These are phyloP conservation scores for Bombus cullumanus DNA, from an alignment of 1,140 invertebrate species.

Conservation along the genomic window DNA sequence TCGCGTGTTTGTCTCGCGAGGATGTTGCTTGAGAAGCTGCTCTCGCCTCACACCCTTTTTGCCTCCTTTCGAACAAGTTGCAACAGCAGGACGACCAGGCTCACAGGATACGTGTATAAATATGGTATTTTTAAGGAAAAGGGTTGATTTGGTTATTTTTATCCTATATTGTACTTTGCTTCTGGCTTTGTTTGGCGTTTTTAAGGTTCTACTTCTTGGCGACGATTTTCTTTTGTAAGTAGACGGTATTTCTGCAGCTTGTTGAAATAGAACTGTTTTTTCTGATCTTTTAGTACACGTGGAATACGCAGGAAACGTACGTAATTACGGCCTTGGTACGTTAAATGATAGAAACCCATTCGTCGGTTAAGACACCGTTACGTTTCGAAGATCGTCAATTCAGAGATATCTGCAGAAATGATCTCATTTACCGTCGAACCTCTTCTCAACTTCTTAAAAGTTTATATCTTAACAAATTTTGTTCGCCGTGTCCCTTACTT, in stretches of 20 bases:
- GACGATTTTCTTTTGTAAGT: not conserved
- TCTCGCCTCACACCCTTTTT: not conserved
- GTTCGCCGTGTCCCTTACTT: too few relatives aligned
- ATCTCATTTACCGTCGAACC: too few relatives aligned
- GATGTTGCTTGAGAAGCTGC: constrained; percentile 27
- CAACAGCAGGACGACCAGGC: not conserved
- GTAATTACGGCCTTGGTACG: too few relatives aligned
- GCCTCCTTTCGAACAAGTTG: not conserved
- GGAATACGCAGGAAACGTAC: too few relatives aligned
- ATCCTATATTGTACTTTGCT: not conserved
- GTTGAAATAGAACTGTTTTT: not conserved
- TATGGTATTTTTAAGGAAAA: not conserved
- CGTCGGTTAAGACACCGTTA: too few relatives aligned
- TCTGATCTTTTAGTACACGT: not conserved
- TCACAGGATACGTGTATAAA: not conserved
- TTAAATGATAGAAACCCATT: too few relatives aligned
- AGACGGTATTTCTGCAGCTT: not conserved
- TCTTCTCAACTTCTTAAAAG: too few relatives aligned
- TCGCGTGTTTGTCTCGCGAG: constrained; percentile 27
- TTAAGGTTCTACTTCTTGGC: not conserved
- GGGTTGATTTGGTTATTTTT: not conserved
- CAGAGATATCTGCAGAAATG: too few relatives aligned
- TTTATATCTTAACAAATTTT: too few relatives aligned
- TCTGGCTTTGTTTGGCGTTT: not conserved
- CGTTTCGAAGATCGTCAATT: too few relatives aligned